Evolutionary conservation across 2,888 invertebrate genomes (phyloP).

Genomic region (Drosophila mercatorum): DNA sequence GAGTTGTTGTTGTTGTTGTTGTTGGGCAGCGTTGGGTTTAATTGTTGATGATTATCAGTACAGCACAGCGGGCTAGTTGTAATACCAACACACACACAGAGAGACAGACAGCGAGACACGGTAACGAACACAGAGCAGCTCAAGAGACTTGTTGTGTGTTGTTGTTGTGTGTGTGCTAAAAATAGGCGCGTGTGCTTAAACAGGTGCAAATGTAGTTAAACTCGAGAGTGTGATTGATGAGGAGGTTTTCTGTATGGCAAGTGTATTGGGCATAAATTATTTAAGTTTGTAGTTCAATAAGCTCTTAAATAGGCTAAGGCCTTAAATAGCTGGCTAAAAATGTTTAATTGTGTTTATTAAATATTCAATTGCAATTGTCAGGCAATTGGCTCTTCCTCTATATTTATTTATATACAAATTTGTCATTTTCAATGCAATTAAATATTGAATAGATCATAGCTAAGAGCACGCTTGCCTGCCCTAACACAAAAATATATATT

Average conservation of each 20-base stretch:
- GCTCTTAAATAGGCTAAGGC: background rate
- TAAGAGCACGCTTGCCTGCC: background rate
- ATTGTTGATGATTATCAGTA: slow-evolving; percentile 67
- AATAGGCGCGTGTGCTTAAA: slow-evolving; percentile 48
- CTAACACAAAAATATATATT: background rate
- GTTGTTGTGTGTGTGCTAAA: slow-evolving; percentile 25
- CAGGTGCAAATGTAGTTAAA: slow-evolving; percentile 27
- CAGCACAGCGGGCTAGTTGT: slow-evolving; percentile 46
- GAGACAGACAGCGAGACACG: slow-evolving; percentile 35
- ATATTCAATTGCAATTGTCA: background rate
- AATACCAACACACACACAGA: slow-evolving; percentile 30
- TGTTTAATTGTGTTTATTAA: background rate
- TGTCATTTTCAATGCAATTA: background rate
- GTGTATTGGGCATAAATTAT: background rate
- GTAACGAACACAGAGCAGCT: slow-evolving; percentile 34
- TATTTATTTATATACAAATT: background rate
- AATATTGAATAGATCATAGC: background rate
- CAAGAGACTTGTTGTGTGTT: slow-evolving; percentile 24
- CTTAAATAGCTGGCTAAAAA: background rate
- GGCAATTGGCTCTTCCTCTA: background rate
- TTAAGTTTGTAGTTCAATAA: background rate
- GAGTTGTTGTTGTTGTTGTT: slow-evolving; percentile 9
- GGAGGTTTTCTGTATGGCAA: background rate
- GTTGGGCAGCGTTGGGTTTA: slow-evolving; percentile 60
- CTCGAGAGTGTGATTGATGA: slow-evolving; percentile 2